A percentile compares a stretch with the other conserved stretches of the same genome.
Evolutionary conservation across 1,140 invertebrate genomes (phyloP).

Genomic region (Campoletis sonorensis): DNA sequence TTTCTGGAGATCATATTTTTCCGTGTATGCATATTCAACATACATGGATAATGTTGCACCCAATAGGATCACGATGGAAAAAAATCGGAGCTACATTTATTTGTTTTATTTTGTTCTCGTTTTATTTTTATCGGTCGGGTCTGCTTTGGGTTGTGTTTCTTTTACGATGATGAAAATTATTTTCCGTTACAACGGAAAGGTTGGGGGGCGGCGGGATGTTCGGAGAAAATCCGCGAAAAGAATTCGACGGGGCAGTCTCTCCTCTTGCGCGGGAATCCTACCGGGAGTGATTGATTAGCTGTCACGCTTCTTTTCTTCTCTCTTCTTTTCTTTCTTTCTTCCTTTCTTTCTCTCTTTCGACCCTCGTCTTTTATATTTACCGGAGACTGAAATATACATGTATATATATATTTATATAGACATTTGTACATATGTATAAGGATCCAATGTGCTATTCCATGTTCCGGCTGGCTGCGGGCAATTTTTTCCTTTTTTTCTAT

Average conservation of each 20-base stretch:
- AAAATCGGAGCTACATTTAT: neutral
- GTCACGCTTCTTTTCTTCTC: constrained; percentile 2
- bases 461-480: constrained; percentile 41
- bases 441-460: neutral
- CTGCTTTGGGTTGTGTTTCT: neutral
- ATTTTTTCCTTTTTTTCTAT: constrained; percentile 38
- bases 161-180: constrained; percentile 25
- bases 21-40: neutral
- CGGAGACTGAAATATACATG: neutral
- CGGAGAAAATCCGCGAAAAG: constrained; percentile 44
- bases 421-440: neutral
- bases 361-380: constrained; percentile 43
- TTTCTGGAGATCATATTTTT: too few species aligned
- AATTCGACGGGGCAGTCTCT: constrained; percentile 46
- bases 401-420: neutral
- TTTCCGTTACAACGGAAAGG: constrained; percentile 17
- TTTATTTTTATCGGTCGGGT: neutral
- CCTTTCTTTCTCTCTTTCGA: constrained; percentile 12
- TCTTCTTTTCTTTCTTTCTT: neutral
- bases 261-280: neutral
- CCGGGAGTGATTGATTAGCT: constrained; percentile 48
- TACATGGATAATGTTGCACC: neutral
- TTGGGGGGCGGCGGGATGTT: constrained; percentile 8
- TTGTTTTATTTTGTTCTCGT: neutral
- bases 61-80: constrained; percentile 2